Base-by-base conservation (phyloP, 53 echinoderm and acorn worm species). In the Pentamera pediparva region DNA sequence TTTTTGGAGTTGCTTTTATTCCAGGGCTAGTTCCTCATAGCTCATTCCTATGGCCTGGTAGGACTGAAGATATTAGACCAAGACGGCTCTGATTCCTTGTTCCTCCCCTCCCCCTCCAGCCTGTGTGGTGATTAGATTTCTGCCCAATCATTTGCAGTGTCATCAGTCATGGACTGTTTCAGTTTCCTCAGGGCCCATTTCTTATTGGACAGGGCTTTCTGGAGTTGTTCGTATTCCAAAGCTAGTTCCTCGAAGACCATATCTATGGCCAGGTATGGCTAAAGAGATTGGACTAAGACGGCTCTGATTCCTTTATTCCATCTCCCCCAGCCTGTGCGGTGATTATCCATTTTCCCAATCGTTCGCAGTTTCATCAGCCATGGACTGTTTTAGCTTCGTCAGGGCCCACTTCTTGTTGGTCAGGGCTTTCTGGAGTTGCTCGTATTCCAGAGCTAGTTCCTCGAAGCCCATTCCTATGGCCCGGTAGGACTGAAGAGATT, bases 371-470 rank as follows among this genome's bases (percentile, higher is more conserved):
- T 85, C 81, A 37, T 75, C 78, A 27, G 56, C 76, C 77, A 88
- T 45, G 61, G 83, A 85, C 69, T 91, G 83, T 61, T 86, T 91
- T 18, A 96, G 88, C 71, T 96, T 91, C 17, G 76, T 82, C 59
- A 96, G 76, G 1, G 96, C 96, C 96, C 96, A 96, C 35, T 76
- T 85, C 85, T 96, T 91, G 71, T 85, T 91, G 39, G 91, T 87
- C 12, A 96, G 75, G 13, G 85, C 96, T 10, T 78, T 82, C 56
- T 85, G 91, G 19, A 96, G 77, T 39, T 88, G 80, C 53, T 88
- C 88, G 43, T 85, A 96, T 59, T 96, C 91, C 19, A 59, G 67
- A 26, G 91, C 96, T 18, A 96, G 62, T 56, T 85, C 56, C 20
- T 91, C 88, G 47, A 91, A 96, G 22, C 91, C 96, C 88, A 91